These are phyloP conservation scores for Helleia helle DNA, from an alignment of 2,888 invertebrate species.

Conservation along the genomic window DNA sequence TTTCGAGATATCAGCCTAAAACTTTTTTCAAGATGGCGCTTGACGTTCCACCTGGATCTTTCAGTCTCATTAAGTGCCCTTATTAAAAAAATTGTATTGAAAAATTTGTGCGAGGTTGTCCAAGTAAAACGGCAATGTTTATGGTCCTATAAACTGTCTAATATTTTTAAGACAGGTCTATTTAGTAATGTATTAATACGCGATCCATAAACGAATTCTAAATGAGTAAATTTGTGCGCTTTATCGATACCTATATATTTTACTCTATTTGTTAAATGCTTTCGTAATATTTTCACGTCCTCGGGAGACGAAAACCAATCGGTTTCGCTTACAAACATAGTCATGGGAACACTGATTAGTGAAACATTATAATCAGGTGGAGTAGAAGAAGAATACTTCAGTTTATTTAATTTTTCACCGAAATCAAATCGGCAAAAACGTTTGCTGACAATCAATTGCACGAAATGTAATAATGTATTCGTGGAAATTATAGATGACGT, in stretches of 20 bases:
- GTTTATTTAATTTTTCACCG: conserved; percentile 32
- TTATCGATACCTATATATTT: conserved; percentile 35
- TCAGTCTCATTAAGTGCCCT: too few species aligned
- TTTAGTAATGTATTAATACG: conserved; percentile 43
- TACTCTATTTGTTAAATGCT: conserved; percentile 35
- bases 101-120: too few species aligned
- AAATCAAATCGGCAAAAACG: conserved; percentile 50
- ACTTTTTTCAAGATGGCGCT: too few species aligned
- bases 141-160: conserved; percentile 21
- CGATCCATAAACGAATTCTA: conserved; percentile 53
- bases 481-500: conserved; percentile 49
- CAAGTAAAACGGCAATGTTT: too few species aligned
- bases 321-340: conserved; percentile 42
- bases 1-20: too few species aligned
- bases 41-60: too few species aligned
- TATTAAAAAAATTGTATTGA: too few species aligned
- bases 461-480: conserved; percentile 46
- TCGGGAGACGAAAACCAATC: conserved; percentile 48
- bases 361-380: conserved; percentile 49
- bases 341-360: conserved; percentile 37
- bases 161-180: conserved; percentile 34
- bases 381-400: conserved; percentile 30
- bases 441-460: conserved; percentile 44
- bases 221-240: conserved; percentile 47
- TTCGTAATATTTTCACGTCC: conserved; percentile 35